Percentiles rank a stretch among this genome's conserved stretches.
phyloP scores from a whole-genome alignment of 2,888 invertebrate genomes.

The Amphipoea lucens region DNA sequence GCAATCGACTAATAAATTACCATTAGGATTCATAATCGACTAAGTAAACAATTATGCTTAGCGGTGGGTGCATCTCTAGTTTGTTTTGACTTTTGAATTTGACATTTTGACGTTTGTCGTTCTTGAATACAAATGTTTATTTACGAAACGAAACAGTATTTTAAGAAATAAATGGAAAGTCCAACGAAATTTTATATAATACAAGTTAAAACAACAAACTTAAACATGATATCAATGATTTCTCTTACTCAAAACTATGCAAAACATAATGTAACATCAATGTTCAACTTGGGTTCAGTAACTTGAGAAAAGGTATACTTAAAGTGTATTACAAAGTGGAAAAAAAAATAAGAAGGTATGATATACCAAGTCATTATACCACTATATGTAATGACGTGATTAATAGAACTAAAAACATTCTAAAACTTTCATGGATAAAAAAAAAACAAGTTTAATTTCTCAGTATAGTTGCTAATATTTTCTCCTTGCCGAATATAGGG shows the following conservation, averaged over 20 bases:
- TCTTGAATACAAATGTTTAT: background rate
- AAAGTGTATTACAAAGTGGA: background rate
- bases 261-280: background rate
- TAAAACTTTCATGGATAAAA: background rate
- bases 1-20: background rate
- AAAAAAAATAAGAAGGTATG: background rate
- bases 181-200: background rate
- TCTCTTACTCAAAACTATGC: background rate
- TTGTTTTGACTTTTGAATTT: slow-evolving; percentile 31
- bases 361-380: background rate
- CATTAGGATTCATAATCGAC: slow-evolving; percentile 10
- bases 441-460: background rate
- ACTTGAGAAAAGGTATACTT: slow-evolving; percentile 37
- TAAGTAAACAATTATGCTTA: background rate
- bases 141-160: too few relatives aligned
- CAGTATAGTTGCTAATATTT: background rate
- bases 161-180: background rate
- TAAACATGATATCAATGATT: background rate
- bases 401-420: background rate
- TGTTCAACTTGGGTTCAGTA: slow-evolving; percentile 26
- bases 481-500: background rate
- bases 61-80: slow-evolving; percentile 5
- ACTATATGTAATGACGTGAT: background rate
- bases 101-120: slow-evolving; percentile 27
- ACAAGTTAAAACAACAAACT: background rate